These are phyloP conservation scores for Philantomba maxwellii DNA, from an alignment of 2,113 vertebrate species.

Conservation along the genomic window DNA sequence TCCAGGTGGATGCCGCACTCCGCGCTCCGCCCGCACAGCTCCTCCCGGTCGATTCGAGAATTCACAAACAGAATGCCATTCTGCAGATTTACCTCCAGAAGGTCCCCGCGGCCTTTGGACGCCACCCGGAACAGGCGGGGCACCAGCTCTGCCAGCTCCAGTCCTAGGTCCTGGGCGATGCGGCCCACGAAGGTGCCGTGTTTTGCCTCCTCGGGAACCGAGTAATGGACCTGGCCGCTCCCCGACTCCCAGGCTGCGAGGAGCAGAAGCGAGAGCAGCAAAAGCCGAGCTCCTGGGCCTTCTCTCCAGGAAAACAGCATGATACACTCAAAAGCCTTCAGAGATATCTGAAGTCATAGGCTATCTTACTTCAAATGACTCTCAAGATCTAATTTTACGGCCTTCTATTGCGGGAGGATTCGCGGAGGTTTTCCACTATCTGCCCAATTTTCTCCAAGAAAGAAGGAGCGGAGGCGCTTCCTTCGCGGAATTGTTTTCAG, in stretches of 20 bases:
- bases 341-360: neutral
- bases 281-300: neutral
- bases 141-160: constrained; percentile 75
- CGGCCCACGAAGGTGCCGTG: constrained; percentile 79
- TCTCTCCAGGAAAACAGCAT: constrained; percentile 42
- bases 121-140: constrained; percentile 65
- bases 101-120: constrained; percentile 81
- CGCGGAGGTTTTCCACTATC: neutral
- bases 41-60: constrained; percentile 93
- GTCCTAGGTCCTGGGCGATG: constrained; percentile 77
- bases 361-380: neutral
- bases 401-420: neutral
- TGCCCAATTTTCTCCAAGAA: neutral
- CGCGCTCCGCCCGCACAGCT: constrained; percentile 84
- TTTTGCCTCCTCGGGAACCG: constrained; percentile 74
- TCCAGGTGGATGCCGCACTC: constrained; percentile 80
- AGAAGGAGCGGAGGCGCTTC: neutral
- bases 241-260: constrained; percentile 1
- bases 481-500: constrained; percentile 39
- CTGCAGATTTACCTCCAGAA: constrained; percentile 95
- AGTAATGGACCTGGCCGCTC: constrained; percentile 75
- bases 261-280: constrained; percentile 26
- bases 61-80: constrained; percentile 94
- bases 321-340: neutral
- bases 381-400: neutral